These are phyloP conservation scores for Sylvia borin DNA, from an alignment of 2,797 vertebrate genomes.

Conservation along the genomic window DNA sequence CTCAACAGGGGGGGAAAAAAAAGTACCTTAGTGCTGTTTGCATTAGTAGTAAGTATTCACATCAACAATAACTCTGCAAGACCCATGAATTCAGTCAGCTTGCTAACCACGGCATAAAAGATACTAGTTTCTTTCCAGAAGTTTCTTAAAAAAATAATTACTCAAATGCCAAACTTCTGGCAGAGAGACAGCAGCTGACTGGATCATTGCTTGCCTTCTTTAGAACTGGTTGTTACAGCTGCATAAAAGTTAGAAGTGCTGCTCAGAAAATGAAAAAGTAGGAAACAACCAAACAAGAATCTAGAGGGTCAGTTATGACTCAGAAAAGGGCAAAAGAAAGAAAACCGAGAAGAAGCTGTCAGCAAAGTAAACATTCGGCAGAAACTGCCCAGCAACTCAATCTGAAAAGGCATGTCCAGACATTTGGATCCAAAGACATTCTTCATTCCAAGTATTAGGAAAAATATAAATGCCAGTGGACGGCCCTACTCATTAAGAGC, in stretches of 20 bases:
- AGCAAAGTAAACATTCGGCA: neutral
- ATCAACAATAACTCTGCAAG: neutral
- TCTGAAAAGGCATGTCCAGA: neutral
- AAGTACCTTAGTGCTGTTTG: neutral
- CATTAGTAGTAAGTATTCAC: neutral
- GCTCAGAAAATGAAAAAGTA: neutral
- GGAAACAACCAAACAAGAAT: slow-evolving; percentile 19
- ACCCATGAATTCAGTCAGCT: neutral
- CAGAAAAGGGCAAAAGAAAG: slow-evolving; percentile 52
- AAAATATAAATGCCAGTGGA: neutral
- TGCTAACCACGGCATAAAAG: neutral
- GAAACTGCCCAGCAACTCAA: slow-evolving; percentile 16
- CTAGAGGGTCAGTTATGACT: slow-evolving; percentile 48
- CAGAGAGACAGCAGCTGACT: neutral
- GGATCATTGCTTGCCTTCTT: neutral
- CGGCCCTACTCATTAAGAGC: neutral
- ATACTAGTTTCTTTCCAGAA: neutral
- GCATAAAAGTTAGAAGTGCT: neutral
- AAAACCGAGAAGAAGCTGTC: neutral
- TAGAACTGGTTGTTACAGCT: neutral
- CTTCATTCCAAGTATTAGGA: neutral
- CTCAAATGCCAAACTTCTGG: neutral
- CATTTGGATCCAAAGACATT: neutral
- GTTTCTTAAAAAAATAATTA: neutral
- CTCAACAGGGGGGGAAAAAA: rapidly evolving